Evolutionary conservation across 2,797 vertebrate genomes (phyloP).

Genomic region (Streptopelia turtur): DNA sequence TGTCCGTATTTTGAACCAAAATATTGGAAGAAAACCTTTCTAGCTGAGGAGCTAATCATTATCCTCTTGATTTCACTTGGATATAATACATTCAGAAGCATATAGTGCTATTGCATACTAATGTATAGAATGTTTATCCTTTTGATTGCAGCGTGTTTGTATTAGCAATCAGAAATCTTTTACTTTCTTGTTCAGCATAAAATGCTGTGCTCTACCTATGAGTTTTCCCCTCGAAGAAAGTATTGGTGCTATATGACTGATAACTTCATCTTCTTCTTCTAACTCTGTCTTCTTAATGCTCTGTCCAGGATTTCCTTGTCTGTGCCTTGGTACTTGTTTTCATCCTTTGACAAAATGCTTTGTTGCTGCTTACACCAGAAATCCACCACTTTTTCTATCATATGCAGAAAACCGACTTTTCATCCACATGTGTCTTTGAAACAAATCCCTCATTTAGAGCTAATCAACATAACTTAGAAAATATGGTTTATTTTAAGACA

Average conservation of each 20-base stretch:
- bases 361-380: not conserved
- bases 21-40: not conserved
- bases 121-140: not conserved
- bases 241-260: not conserved
- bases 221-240: not conserved
- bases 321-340: not conserved
- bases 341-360: not conserved
- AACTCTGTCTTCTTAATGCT: not conserved
- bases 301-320: not conserved
- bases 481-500: not conserved
- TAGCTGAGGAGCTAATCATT: constrained; percentile 17
- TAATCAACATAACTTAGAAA: not conserved
- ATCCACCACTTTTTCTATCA: not conserved
- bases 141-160: not conserved
- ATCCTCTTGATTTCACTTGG: constrained; percentile 43
- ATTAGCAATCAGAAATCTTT: not conserved
- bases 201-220: not conserved
- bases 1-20: not conserved
- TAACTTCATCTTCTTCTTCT: not conserved
- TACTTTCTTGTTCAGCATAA: not conserved
- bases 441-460: not conserved
- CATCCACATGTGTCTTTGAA: not conserved
- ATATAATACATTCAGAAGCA: not conserved
- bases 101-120: not conserved
- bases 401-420: not conserved